Evolutionary conservation across 2,113 vertebrate genomes (phyloP).

Genomic region (Chloropsis cyanopogon): DNA sequence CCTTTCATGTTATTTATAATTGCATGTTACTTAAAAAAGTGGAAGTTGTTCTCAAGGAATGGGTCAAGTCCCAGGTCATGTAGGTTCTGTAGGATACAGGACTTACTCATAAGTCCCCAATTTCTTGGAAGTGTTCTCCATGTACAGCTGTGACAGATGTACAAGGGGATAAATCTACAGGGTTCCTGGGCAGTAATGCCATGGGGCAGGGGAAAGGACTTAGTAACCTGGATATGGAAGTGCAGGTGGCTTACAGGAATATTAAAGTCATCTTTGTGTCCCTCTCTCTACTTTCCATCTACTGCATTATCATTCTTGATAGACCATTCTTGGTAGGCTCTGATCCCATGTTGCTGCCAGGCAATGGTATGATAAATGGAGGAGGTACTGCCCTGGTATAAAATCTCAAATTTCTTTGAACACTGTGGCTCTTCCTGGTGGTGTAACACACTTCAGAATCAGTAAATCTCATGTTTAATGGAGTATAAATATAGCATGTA

Average conservation of each 20-base stretch:
- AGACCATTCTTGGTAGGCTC: background rate
- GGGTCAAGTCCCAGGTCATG: background rate
- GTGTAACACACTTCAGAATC: background rate
- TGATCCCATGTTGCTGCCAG: background rate
- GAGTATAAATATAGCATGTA: background rate
- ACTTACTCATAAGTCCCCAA: rapidly evolving
- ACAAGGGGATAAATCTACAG: background rate
- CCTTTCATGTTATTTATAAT: background rate
- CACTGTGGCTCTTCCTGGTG: background rate
- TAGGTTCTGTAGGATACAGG: background rate
- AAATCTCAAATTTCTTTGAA: background rate
- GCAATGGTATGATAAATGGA: background rate
- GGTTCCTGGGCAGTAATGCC: background rate
- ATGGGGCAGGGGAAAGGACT: background rate
- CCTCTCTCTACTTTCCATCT: background rate
- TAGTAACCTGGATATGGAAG: background rate
- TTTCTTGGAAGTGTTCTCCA: background rate
- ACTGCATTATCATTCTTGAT: background rate
- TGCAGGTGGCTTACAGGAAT: background rate
- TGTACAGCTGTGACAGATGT: background rate
- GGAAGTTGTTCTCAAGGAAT: background rate
- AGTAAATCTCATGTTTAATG: background rate
- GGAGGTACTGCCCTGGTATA: background rate
- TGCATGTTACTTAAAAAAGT: background rate
- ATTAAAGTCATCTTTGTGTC: background rate